phyloP scores from a whole-genome alignment of 2,113 vertebrate species.

The Cavia aperea region DNA sequence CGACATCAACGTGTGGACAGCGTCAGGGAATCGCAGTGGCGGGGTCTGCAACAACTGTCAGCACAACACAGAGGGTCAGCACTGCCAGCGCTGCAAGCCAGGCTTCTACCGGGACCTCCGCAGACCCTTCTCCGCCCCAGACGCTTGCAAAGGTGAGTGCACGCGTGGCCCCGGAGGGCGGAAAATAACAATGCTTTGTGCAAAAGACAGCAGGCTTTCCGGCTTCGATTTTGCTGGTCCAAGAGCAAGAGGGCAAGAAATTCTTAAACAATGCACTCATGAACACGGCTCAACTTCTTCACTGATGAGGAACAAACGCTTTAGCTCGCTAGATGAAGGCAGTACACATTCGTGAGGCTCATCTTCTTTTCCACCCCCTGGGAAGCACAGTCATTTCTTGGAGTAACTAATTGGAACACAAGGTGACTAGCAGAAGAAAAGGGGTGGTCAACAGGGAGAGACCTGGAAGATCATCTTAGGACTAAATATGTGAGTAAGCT shows the following conservation, averaged over 20 bases:
- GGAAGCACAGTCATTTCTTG: neutral
- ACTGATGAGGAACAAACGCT: neutral
- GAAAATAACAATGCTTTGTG: neutral
- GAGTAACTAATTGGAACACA: neutral
- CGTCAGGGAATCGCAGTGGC: slow-evolving; percentile 88
- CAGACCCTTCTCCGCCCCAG: slow-evolving; percentile 79
- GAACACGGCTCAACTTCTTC: neutral
- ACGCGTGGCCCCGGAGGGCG: fast-evolving
- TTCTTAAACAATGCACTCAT: neutral
- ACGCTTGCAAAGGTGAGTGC: slow-evolving; percentile 90
- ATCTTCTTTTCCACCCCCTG: neutral
- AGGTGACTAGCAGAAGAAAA: neutral
- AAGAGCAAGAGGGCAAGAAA: neutral
- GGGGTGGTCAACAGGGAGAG: neutral
- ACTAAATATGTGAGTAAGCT: neutral
- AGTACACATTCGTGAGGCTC: neutral
- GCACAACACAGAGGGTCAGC: slow-evolving; percentile 91
- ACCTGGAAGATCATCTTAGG: neutral
- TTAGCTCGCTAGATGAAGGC: neutral
- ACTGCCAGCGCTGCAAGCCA: slow-evolving; percentile 88
- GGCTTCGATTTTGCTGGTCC: slow-evolving; percentile 4
- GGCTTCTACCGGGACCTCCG: slow-evolving; percentile 91
- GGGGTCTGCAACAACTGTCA: slow-evolving; percentile 89
- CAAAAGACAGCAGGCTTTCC: neutral
- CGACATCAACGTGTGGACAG: slow-evolving; percentile 85